Evolutionary conservation across 2,797 vertebrate species (phyloP), one percentile per base, ranked within the genome.

Genomic region (Lepidocolaptes lacrymiger): DNA sequence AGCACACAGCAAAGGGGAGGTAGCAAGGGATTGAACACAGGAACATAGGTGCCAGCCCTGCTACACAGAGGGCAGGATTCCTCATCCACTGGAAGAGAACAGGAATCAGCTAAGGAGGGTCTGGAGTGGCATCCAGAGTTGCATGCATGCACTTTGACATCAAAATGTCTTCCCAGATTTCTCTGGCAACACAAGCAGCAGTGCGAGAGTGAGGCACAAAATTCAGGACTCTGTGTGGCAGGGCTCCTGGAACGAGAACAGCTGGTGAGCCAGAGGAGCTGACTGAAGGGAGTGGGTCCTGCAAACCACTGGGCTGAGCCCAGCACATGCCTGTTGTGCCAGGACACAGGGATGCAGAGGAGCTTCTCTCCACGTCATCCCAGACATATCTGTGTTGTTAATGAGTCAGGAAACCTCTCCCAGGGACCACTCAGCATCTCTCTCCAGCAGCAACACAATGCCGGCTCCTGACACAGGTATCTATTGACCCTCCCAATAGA

Each of bases 11-110:
- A 80, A 49, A 69, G 32, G 3, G 21, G 18, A 66, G 14, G 51
- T 3, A 28, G 20, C 0, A 0, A 67, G 22, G 41, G n/a, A 28
- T 22, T 3, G 0, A 63, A 72, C 13, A 34, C 6, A 64, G 52
- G 15, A 64, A 54, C 3, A 1, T 11, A 34, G 34, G 46, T 56
- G 59, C 36, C 66, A 77, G 52, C 30, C n/a, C 41, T 1, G 2
- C 39, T 17, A 39, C 14, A 7, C n/a, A 55, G 64, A 73, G 41
- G 6, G 12, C 2, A 85, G 54, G 22, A 46, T 82, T 59, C 62
- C 66, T 41, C 59, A 72, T 26, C 48, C 37, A 23, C 7, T 2
- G 2, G 27, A 30, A 52, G 51, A 49, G 49, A 62, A 79, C 54
- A 54, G 6, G 24, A 64, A 6, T 34, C 52, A 41, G 62, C 16